These are phyloP conservation scores for Papilio dardanus DNA, from an alignment of 1,140 invertebrate species.

Conservation along the genomic window DNA sequence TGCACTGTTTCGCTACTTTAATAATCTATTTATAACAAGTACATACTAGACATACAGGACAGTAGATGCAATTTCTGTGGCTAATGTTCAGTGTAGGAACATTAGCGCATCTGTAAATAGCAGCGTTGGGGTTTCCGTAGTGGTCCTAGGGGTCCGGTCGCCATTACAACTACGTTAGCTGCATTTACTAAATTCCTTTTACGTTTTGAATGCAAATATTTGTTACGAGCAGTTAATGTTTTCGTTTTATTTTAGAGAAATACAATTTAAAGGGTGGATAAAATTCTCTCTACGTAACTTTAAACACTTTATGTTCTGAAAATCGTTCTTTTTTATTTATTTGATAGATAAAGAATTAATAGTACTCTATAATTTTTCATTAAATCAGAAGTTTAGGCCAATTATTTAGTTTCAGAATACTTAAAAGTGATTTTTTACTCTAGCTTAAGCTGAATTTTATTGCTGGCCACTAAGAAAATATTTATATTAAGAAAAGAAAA, in stretches of 20 bases:
- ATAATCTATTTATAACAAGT: too few relatives aligned
- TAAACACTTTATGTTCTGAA: too few relatives aligned
- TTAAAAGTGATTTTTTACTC: neutral
- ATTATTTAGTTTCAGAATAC: neutral
- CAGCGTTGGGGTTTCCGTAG: neutral
- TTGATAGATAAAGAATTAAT: too few relatives aligned
- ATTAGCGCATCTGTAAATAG: conserved; percentile 15
- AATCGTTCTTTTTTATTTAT: too few relatives aligned
- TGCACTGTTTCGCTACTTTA: too few relatives aligned
- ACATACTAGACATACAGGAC: neutral
- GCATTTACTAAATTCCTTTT: conserved; percentile 3
- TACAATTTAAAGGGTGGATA: too few relatives aligned
- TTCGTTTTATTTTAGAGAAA: neutral
- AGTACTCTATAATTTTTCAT: too few relatives aligned
- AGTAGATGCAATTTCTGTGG: neutral
- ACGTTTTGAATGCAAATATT: neutral
- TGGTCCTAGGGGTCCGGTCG: neutral
- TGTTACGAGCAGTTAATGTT: neutral
- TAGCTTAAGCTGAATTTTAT: conserved; percentile 3
- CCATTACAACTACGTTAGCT: conserved; percentile 9
- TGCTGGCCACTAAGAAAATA: conserved; percentile 12
- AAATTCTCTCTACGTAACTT: too few relatives aligned
- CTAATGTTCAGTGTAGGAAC: neutral
- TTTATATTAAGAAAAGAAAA: neutral
- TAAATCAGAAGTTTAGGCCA: neutral